Evolutionary conservation across 2,797 vertebrate species (phyloP).

Genomic region (Scolopax bukidnonensis): DNA sequence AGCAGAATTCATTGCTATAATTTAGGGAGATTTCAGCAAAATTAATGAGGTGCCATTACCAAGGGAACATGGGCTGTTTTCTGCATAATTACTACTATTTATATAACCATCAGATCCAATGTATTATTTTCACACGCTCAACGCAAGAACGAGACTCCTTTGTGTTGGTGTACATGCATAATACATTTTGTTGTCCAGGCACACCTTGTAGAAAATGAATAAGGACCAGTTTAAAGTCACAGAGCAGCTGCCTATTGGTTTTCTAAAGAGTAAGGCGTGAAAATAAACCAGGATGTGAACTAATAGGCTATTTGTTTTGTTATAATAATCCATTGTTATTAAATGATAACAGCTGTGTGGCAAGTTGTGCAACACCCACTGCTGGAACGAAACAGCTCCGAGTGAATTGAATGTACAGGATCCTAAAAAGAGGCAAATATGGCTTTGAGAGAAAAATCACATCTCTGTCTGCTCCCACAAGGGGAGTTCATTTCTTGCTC

Average conservation of each 20-base stretch:
- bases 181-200: background rate
- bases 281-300: slow-evolving; percentile 42
- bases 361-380: background rate
- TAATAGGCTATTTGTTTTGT: slow-evolving; percentile 4
- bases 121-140: background rate
- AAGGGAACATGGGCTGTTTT: slow-evolving; percentile 36
- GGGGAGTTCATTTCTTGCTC: background rate
- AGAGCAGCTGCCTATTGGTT: slow-evolving; percentile 49
- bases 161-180: slow-evolving; percentile 28
- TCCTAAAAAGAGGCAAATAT: background rate
- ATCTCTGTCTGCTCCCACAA: background rate
- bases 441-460: background rate
- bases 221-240: slow-evolving; percentile 42
- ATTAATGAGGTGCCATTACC: slow-evolving; percentile 49
- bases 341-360: slow-evolving; percentile 41
- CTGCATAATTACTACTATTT: slow-evolving; percentile 47
- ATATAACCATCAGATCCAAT: slow-evolving; percentile 3
- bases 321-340: background rate
- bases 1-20: slow-evolving; percentile 39
- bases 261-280: background rate
- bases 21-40: slow-evolving; percentile 42
- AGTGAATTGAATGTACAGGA: background rate
- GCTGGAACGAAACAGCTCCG: background rate
- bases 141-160: background rate
- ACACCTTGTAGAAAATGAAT: background rate